These are phyloP conservation scores for Odontophorus gujanensis DNA, from an alignment of 2,113 vertebrate genomes.

Conservation along the genomic window DNA sequence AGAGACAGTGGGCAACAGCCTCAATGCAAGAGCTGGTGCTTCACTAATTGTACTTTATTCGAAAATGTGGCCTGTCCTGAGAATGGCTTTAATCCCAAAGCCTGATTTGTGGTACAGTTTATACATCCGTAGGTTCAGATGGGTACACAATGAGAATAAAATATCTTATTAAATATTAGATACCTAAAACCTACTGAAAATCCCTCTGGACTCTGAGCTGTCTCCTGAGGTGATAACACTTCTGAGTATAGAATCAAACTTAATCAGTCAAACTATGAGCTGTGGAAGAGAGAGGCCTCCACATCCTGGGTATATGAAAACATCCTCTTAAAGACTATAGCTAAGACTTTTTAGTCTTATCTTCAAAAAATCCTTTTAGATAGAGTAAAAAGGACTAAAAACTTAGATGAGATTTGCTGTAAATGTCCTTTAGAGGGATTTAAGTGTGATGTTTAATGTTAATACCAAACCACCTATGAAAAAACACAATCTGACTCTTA, in stretches of 20 bases:
- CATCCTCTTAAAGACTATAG: neutral
- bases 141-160: neutral
- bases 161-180: neutral
- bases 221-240: neutral
- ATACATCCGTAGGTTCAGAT: neutral
- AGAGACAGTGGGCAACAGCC: neutral
- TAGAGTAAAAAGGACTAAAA: neutral
- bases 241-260: neutral
- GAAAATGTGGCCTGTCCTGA: neutral
- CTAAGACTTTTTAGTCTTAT: neutral
- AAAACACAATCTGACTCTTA: neutral
- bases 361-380: neutral
- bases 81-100: neutral
- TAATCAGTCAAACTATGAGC: neutral
- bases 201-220: too few relatives aligned
- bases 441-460: neutral
- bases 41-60: neutral
- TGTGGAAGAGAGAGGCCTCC: neutral
- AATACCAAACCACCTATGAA: neutral
- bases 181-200: neutral
- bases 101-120: neutral
- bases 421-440: neutral
- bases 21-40: neutral
- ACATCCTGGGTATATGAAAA: neutral
- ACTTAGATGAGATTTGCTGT: neutral